Base-by-base conservation (phyloP, 1,140 invertebrate species). In the Leptopilina boulardi region DNA sequence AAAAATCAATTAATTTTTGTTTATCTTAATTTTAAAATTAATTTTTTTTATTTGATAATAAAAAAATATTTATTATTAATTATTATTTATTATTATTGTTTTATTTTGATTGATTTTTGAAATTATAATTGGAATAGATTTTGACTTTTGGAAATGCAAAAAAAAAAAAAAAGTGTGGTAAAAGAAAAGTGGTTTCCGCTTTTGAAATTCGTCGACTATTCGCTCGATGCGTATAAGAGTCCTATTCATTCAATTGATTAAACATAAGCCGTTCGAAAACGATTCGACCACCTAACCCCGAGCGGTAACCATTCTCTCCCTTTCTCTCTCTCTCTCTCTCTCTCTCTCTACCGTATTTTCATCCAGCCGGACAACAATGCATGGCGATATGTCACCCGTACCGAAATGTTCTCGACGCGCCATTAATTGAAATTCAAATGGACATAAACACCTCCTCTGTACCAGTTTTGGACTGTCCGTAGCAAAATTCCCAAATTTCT, bases 371-470 rank as follows among this genome's bases (percentile, higher is more conserved):
- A 59, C 23, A 26, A 59, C 56, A 59, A 59, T 59, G 56, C 56
- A 73, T 73, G 80, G 80, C 82, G 80, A 83, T 84, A 84, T 82
- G 82, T 84, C 83, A 84, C 56, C 56, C 56, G 11, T 59, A 13
- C 56, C 56, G 56, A 59, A 59, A 59, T 51, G 83, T 83, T 78
- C 83, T 84, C 83, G 82, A 83, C 82, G 78, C 82, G 82, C 82
- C 83, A 84, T 84, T 84, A 84, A 84, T 84, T 83, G 83, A 80
- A 84, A 84, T 84, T 84, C 82, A 82, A 84, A 84, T 80, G 82
- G 80, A 84, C 82, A 84, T 83, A 84, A 84, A 84, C 83, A 84
- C 84, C 82, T 81, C 78, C 70, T n/a, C n/a, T 73, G 75, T 19
- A 66, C 66, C 71, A 21, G 56, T 59, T 30, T 23, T 9, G 42